Base-by-base conservation (phyloP, 2,113 vertebrate species). In the Hemicordylus capensis region DNA sequence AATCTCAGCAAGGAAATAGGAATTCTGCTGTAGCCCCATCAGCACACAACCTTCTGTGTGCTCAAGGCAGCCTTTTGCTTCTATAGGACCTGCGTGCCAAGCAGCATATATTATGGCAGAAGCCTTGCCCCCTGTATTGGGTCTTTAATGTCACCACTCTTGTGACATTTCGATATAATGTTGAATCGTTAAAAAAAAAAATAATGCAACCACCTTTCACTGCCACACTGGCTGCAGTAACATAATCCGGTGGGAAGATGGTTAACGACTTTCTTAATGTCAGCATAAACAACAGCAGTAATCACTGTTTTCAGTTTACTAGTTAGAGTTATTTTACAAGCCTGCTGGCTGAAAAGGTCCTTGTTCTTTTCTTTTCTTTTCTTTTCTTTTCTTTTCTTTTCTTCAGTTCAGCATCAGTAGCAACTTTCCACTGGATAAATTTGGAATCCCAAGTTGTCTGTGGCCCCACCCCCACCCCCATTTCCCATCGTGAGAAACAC, bases 51-150 rank as follows among this genome's bases (percentile, higher is more conserved):
- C 20, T 51, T 15, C 37, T 67, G 20, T 78, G 75, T 31, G 15
- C 66, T 85, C 69, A 9, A 12, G 31, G 34, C 42, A 42, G 14
- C 15, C 56, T 37, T 69, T 4, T 11, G 8, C 14, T 78, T 70
- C 31, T 39, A 6, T 72, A 34, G 84, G 42, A 85, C 72, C 64
- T 28, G 64, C 44, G n/a, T 73, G 39, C 76, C 76, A 85, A 12
- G 28, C 22, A 63, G 67, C 84, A 63, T 85, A 80, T 63, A 80
- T 85, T 85, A 85, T 51, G 94, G 93, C 91, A 93, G 94, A 96
- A 83, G 58, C 44, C 19, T 73, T 79, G 67, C 34, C 46, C 72
- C 67, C 20, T 84, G 58, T 44, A 79, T 73, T 56, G 69, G 67
- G 81, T 74, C 81, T 83, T 66, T 74, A 37, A 74, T 87, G 67